Base-by-base conservation (phyloP, 1,140 invertebrate species). In the Atta texana region DNA sequence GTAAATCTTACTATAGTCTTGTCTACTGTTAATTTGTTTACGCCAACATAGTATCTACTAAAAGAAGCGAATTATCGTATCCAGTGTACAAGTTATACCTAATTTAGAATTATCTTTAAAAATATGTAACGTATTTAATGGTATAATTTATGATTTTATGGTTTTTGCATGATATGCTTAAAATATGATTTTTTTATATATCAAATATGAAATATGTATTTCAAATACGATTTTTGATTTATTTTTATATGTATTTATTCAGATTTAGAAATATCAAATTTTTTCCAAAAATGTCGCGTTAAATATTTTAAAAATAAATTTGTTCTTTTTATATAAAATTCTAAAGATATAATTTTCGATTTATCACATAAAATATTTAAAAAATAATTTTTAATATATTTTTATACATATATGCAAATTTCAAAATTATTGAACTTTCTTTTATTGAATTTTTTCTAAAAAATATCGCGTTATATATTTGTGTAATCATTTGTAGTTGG, bases 21-120 rank as follows among this genome's bases (percentile, higher is more conserved):
- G 51, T 57, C 34, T n/a, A 59, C 3, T 39, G 31, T 80, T 77
- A 88, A 89, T 89, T 86, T 89, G 82, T 75, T 57, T 59, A 84
- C 8, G 44, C 44, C 80, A 87, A 87, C 80, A 64, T 75, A 82
- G 44, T 49, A 55, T 12, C 8, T 31, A 31, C 39, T 3, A n/a
- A 51, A 57, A 81, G 64, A 69, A 57, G 64, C 16, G 51, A 57
- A 59, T 71, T 74, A 82, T 34, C 28, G 8, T 63, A 61, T 74
- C 18, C 53, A 21, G 31, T 21, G 14, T 24, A 31, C 14, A 10
- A 63, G 63, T 68, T 51, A 81, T 81, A n/a, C 24, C 28, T 80
- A 53, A 80, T 68, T 44, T 34, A 18, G 6, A 61, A 74, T 74
- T 14, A 55, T 69, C 2, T 69, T 34, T 39, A 24, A 55, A 77